Conservation (phyloP, 2,888 invertebrate species). For the Helobdella robusta region DNA sequence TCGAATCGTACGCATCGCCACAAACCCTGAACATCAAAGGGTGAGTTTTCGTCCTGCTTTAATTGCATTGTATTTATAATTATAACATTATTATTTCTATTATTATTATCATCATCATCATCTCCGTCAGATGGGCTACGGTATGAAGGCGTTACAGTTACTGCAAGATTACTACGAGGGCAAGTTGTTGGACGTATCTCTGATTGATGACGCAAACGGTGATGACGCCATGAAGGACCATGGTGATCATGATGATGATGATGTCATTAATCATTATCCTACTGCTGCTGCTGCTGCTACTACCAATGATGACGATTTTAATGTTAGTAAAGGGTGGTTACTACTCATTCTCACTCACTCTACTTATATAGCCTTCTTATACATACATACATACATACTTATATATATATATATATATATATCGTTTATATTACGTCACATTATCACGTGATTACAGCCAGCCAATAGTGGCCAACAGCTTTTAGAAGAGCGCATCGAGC, state of each 20-base stretch:
- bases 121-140: conserved; percentile 75
- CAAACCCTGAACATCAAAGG: conserved; percentile 78
- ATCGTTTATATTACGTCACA: no score
- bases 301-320: no score
- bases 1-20: conserved; percentile 87
- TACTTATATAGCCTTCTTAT: no score
- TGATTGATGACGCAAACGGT: not conserved
- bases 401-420: no score
- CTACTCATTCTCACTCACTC: not conserved
- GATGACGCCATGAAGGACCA: not conserved
- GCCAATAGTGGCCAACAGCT: not conserved
- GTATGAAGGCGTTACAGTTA: conserved; percentile 71
- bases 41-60: no score
- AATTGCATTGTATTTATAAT: no score
- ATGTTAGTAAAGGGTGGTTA: no score
- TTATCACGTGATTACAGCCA: not conserved
- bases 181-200: conserved; percentile 51
- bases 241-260: not conserved
- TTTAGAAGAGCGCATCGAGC: conserved; percentile 46
- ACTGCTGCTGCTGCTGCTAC: no score
- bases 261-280: no score
- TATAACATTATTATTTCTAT: not conserved
- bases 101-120: conserved; percentile 12
- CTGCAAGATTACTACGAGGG: conserved; percentile 80
- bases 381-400: no score